phyloP scores from a whole-genome alignment of 2,797 vertebrate genomes.

The Dipus sagitta region DNA sequence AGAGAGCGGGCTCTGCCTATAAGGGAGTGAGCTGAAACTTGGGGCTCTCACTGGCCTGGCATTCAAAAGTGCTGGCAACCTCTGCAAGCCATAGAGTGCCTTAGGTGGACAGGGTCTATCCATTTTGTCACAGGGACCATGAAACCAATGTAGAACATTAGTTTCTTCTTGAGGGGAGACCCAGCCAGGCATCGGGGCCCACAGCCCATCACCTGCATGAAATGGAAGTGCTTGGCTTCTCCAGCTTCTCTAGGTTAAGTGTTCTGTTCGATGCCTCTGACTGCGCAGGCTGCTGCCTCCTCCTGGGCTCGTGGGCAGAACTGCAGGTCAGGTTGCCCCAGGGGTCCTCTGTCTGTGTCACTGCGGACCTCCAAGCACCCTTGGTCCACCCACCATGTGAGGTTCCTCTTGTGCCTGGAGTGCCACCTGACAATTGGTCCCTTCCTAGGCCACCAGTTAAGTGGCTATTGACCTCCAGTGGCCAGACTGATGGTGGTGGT shows the following conservation, averaged over 20 bases:
- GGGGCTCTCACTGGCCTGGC: neutral
- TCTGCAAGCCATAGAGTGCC: neutral
- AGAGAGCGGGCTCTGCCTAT: neutral
- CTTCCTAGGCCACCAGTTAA: neutral
- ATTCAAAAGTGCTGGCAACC: neutral
- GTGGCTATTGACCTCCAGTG: neutral
- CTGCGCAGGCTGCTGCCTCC: neutral
- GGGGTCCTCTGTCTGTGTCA: neutral
- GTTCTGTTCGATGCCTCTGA: neutral
- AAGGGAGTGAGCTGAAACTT: neutral
- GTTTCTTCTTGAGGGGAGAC: neutral
- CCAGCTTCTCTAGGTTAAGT: neutral
- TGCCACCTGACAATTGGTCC: too few species aligned
- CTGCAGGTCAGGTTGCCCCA: too few species aligned
- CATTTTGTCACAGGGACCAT: neutral
- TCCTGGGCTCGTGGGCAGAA: neutral
- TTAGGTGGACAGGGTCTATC: neutral
- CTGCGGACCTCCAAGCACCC: too few species aligned
- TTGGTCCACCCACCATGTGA: neutral
- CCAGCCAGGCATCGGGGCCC: neutral
- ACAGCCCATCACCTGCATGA: accelerated
- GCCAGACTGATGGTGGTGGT: neutral
- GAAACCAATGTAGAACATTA: neutral
- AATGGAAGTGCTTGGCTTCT: neutral
- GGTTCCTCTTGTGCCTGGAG: neutral